Evolutionary conservation across 2,888 invertebrate genomes (phyloP), one percentile per base, ranked within the genome.

Genomic region (Synanthedon formicaeformis): DNA sequence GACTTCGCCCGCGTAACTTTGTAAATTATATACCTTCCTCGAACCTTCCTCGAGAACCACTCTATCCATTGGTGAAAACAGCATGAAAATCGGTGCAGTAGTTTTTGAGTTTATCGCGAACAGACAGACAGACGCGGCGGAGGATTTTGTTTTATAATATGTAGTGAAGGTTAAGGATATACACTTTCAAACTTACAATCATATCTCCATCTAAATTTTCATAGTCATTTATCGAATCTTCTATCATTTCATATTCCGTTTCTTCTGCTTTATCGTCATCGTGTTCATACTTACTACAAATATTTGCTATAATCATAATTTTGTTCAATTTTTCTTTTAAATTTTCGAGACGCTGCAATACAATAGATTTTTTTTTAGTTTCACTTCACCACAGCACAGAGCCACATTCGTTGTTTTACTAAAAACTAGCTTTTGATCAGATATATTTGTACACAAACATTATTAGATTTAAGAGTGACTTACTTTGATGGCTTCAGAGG

Each of bases 221-320:
- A 50, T 67, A 84, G 61, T 78, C 62, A 48, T 63, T 50, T 40
- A 67, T 56, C 57, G 75, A 56, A 66, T 66, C 16, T 66, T 58
- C 53, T 52, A 13, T 10, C 53, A 67, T 56, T 34, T 66, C 65
- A 12, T 60, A 58, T 5, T 73, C 69, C 0, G 59, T 51, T 2
- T 66, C 69, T 48, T 68, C 63, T 1, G 64, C 56, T 0, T 59
- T 55, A 49, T 89, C 88, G 60, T 92, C 91, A 50, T 89, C 83
- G 0, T 90, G 90, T 67, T 94, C 93, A 56, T 91, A 89, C 66
- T 92, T 92, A 51, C 89, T 79, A 60, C 93, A 94, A 52, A 92
- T 89, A 41, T 88, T 85, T 0, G 89, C 80, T 54, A 93, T 69
- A 60, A 91, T 90, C 40, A 90, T 65, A n/a, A 94, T 76, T 16